Evolutionary conservation across 2,797 vertebrate species (phyloP).

Genomic region (Percopsis omiscomaycus): DNA sequence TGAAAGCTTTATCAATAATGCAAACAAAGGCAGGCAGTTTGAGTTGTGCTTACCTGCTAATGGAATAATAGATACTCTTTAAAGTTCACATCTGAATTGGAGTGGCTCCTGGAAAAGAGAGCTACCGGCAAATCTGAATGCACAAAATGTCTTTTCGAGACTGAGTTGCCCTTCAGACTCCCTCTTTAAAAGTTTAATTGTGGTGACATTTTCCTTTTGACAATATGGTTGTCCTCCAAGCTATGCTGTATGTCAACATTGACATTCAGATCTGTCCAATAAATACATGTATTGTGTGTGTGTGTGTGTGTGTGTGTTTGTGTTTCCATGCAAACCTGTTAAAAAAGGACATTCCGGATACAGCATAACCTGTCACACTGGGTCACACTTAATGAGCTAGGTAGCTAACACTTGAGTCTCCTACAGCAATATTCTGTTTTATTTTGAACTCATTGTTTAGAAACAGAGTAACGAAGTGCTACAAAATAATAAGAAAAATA

Average conservation of each 20-base stretch:
- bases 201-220: conserved; percentile 47
- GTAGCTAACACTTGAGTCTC: too few relatives aligned
- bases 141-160: not conserved
- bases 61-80: conserved; percentile 28
- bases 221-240: conserved; percentile 12
- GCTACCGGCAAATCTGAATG: conserved; percentile 17
- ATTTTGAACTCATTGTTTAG: too few relatives aligned
- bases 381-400: too few relatives aligned
- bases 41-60: conserved; percentile 30
- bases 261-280: conserved; percentile 43
- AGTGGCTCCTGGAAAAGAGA: conserved; percentile 9
- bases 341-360: not conserved
- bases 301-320: not conserved
- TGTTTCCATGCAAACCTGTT: not conserved
- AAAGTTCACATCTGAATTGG: conserved; percentile 21
- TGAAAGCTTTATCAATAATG: conserved; percentile 49
- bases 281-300: conserved; percentile 27
- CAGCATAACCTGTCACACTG: not conserved
- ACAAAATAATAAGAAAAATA: too few relatives aligned
- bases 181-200: conserved; percentile 44
- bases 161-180: conserved; percentile 32
- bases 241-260: conserved; percentile 10
- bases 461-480: too few relatives aligned
- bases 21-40: conserved; percentile 31
- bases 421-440: too few relatives aligned